Conservation (phyloP, 2,888 invertebrate species). For the Celastrina argiolus region DNA sequence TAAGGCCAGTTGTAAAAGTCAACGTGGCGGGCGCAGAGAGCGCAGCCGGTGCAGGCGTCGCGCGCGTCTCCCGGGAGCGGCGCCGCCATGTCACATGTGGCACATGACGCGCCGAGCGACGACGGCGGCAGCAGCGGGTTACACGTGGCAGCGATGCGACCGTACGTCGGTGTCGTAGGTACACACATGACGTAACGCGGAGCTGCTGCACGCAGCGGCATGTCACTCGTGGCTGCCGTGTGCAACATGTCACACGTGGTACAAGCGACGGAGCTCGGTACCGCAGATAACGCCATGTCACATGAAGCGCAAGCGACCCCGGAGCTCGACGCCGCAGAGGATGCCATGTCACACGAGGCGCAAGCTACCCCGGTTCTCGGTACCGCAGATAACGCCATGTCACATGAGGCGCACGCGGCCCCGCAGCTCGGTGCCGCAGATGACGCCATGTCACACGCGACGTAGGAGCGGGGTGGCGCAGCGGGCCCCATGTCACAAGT, state of each 20-base stretch:
- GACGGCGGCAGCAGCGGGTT: neutral
- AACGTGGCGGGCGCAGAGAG: slow-evolving; percentile 7
- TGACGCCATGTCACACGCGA: neutral
- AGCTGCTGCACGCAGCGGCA: neutral
- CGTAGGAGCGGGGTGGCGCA: neutral
- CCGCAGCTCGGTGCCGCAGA: too few relatives aligned
- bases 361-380: too few relatives aligned
- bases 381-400: neutral
- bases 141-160: neutral
- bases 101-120: neutral
- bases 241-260: neutral
- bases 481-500: neutral
- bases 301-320: too few relatives aligned
- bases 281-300: neutral
- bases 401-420: neutral
- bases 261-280: neutral
- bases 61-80: neutral
- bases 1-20: slow-evolving; percentile 3
- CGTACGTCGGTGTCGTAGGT: neutral
- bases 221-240: too few relatives aligned
- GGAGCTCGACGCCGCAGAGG: neutral
- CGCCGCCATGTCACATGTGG: neutral
- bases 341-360: neutral
- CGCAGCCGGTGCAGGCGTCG: neutral
- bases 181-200: neutral